These are phyloP conservation scores for Rattus rattus DNA, from an alignment of 2,113 vertebrate species.

Conservation along the genomic window DNA sequence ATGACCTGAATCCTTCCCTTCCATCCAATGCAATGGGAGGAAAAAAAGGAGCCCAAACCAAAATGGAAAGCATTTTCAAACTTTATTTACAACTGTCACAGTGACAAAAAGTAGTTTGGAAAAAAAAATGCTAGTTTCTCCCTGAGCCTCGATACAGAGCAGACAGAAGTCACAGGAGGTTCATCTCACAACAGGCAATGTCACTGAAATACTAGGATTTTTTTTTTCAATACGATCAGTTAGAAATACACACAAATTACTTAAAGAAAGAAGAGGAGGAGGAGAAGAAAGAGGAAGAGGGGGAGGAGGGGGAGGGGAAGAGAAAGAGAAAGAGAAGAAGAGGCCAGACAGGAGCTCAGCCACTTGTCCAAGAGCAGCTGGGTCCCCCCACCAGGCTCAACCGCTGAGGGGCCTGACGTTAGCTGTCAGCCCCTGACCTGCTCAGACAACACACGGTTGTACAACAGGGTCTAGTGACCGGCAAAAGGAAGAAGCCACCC, in stretches of 20 bases:
- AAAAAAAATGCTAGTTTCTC: constrained; percentile 92
- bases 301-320: constrained; percentile 46
- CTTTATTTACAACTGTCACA: constrained; percentile 94
- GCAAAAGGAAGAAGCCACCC: constrained; percentile 76
- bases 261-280: constrained; percentile 21
- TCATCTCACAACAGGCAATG: constrained; percentile 89
- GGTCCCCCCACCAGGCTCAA: constrained; percentile 35
- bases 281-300: constrained; percentile 58
- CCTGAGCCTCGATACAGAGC: constrained; percentile 93
- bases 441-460: constrained; percentile 78
- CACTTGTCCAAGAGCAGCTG: constrained; percentile 70
- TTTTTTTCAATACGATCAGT: constrained; percentile 86
- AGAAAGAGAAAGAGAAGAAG: constrained; percentile 64
- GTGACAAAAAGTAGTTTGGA: constrained; percentile 91
- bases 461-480: constrained; percentile 78
- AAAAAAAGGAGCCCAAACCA: constrained; percentile 56
- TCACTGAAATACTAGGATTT: constrained; percentile 88
- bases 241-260: constrained; percentile 90
- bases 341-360: constrained; percentile 77
- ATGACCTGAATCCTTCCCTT: not conserved
- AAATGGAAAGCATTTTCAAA: constrained; percentile 92
- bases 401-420: not conserved
- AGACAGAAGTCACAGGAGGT: constrained; percentile 91
- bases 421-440: constrained; percentile 55
- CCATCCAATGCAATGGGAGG: not conserved